Base-by-base conservation (phyloP, 2,113 vertebrate species). In the Ctenodactylus gundi region DNA sequence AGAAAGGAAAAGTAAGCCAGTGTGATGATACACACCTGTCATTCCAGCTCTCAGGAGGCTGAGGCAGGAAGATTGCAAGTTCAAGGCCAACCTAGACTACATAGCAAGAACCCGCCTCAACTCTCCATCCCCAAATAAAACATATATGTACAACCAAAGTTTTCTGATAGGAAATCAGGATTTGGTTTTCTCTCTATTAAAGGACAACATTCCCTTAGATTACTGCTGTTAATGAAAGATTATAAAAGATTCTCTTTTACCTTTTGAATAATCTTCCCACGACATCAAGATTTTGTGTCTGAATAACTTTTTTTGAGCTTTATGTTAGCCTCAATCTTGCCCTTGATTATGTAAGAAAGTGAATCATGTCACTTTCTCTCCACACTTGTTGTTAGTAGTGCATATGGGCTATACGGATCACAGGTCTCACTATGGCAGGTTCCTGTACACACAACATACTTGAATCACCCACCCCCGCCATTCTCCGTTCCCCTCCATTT, bases 291-390 rank as follows among this genome's bases (percentile, higher is more conserved):
- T n/a, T 62, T 60, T 67, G 41, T 75, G 20, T 75, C 36, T 62
- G 70, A 85, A 58, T 39, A 65, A 60, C 89, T 96, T 76, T 96
- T 76, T 55, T 10, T 75, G 39, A 34, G 49, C 10, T 88, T 53
- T 60, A 57, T 36, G 58, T 80, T 84, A 75, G 67, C 25, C 14
- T 92, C 53, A 49, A 51, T 84, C 57, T 12, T 44, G 53, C 12
- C 44, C 41, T 46, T 44, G 44, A 65, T 62, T 68, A 53, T 58
- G 44, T 55, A 60, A 60, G 36, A 31, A 20, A 15, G 7, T 23
- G 20, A 49, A 10, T 39, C 51, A 36, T 25, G 51, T n/a, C 36
- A 88, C 55, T 75, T 77, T 95, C 55, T n/a, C n/a, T n/a, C n/a
- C n/a, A n/a, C n/a, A n/a, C n/a, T n/a, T n/a, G n/a, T n/a, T n/a